Evolutionary conservation across 2,888 invertebrate genomes (phyloP).

Genomic region (Neoitamus cyanurus): DNA sequence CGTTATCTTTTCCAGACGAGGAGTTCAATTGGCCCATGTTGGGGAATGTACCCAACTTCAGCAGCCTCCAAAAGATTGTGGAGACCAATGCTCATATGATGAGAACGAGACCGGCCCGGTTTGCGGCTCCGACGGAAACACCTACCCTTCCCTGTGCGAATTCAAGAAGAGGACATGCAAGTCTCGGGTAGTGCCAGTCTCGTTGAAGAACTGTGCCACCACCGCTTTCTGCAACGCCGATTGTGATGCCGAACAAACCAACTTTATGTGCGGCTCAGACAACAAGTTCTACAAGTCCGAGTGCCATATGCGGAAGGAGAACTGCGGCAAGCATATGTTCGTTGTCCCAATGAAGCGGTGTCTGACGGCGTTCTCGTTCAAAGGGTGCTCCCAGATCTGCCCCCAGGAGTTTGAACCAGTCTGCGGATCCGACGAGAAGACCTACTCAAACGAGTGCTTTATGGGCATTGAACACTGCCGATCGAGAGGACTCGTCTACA

Average conservation of each 20-base stretch:
- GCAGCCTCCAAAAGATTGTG: constrained; percentile 68
- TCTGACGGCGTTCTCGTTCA: constrained; percentile 84
- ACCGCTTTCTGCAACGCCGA: constrained; percentile 82
- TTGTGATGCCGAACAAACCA: constrained; percentile 66
- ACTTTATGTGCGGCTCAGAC: constrained; percentile 88
- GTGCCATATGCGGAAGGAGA: constrained; percentile 90
- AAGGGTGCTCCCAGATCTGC: constrained; percentile 88
- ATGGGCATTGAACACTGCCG: constrained; percentile 91
- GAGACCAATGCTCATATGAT: constrained; percentile 70
- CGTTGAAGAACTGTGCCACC: constrained; percentile 84
- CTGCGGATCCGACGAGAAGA: constrained; percentile 92
- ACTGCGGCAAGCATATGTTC: constrained; percentile 91
- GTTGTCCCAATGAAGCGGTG: constrained; percentile 91
- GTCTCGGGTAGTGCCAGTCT: constrained; percentile 85
- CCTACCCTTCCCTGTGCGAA: constrained; percentile 88
- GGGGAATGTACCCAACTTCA: constrained; percentile 84
- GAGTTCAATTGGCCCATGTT: constrained; percentile 87
- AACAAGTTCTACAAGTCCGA: constrained; percentile 90
- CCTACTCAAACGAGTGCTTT: constrained; percentile 94
- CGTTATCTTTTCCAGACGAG: constrained; percentile 71
- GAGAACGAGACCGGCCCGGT: constrained; percentile 76
- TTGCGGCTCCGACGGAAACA: constrained; percentile 90
- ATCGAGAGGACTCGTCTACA: constrained; percentile 80
- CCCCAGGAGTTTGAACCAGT: constrained; percentile 89
- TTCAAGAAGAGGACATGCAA: constrained; percentile 85